A percentile compares a stretch with the other conserved stretches of the same genome.
These are phyloP conservation scores for Subacronicta megacephala DNA, from an alignment of 2,888 invertebrate species.

Conservation along the genomic window DNA sequence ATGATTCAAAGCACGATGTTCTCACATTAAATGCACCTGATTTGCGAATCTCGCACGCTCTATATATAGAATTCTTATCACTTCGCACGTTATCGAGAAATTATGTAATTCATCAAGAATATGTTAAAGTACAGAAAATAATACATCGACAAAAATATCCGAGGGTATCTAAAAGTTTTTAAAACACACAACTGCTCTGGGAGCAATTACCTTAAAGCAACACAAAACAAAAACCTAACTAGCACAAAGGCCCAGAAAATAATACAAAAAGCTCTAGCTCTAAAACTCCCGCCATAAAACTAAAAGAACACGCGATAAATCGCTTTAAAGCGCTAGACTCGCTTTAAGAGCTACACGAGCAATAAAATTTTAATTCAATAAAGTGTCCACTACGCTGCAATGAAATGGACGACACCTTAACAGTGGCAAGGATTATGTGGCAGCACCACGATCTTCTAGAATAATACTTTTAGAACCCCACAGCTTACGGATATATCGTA, in stretches of 20 bases:
- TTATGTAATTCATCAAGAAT: neutral
- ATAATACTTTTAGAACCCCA: conserved; percentile 43
- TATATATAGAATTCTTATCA: conserved; percentile 15
- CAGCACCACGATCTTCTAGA: conserved; percentile 13
- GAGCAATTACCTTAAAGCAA: conserved; percentile 12
- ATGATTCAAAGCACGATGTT: conserved; percentile 27
- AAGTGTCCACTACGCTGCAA: conserved; percentile 21
- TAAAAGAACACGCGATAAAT: conserved; percentile 39
- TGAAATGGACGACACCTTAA: conserved; percentile 24
- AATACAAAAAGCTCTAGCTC: conserved; percentile 12
- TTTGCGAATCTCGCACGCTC: conserved; percentile 9
- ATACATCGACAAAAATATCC: too few species aligned
- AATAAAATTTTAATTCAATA: conserved; percentile 40
- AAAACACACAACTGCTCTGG: neutral
- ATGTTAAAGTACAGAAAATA: neutral
- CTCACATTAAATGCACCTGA: conserved; percentile 11
- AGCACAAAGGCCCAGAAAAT: conserved; percentile 12
- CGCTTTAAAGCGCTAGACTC: conserved; percentile 19
- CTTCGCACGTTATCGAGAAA: neutral
- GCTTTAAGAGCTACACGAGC: conserved; percentile 29
- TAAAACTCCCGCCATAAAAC: conserved; percentile 34
- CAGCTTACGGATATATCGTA: conserved; percentile 32
- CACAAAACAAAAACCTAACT: neutral
- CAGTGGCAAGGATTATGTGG: conserved; percentile 27
- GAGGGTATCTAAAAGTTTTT: neutral